Conservation (phyloP, 2,113 vertebrate genomes). For the Cromileptes altivelis region DNA sequence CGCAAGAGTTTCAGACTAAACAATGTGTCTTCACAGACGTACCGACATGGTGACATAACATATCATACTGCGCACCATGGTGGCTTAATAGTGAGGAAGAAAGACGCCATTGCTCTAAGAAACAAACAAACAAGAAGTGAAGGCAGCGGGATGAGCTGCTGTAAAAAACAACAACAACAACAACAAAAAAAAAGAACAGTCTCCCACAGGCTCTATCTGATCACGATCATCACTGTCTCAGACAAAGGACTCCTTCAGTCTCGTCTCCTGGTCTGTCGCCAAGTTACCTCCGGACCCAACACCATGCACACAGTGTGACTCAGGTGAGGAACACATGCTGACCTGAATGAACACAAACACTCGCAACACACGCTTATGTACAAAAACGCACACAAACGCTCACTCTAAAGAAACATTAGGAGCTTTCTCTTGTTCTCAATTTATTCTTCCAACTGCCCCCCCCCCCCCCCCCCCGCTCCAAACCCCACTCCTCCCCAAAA, state of each 20-base stretch:
- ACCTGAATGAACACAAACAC: constrained; percentile 35
- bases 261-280: not conserved
- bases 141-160: not conserved
- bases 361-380: not conserved
- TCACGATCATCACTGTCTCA: constrained; percentile 16
- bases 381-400: not conserved
- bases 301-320: constrained; percentile 62
- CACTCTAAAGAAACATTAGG: not conserved
- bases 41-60: constrained; percentile 11
- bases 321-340: constrained; percentile 70
- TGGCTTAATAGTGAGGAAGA: not conserved
- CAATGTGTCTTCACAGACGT: constrained; percentile 11
- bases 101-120: constrained; percentile 20
- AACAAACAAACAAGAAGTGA: constrained; percentile 37
- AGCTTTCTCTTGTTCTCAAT: constrained; percentile 4
- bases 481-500: constrained; percentile 1
- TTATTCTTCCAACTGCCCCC: not conserved
- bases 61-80: not conserved
- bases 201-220: constrained; percentile 43
- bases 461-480: not conserved
- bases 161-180: not conserved
- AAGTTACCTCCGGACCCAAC: constrained; percentile 57
- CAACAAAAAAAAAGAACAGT: not conserved
- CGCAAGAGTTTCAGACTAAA: constrained; percentile 4
- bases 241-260: constrained; percentile 76